These are phyloP conservation scores for Acleris sparsana DNA, from an alignment of 2,888 invertebrate genomes.

Conservation along the genomic window DNA sequence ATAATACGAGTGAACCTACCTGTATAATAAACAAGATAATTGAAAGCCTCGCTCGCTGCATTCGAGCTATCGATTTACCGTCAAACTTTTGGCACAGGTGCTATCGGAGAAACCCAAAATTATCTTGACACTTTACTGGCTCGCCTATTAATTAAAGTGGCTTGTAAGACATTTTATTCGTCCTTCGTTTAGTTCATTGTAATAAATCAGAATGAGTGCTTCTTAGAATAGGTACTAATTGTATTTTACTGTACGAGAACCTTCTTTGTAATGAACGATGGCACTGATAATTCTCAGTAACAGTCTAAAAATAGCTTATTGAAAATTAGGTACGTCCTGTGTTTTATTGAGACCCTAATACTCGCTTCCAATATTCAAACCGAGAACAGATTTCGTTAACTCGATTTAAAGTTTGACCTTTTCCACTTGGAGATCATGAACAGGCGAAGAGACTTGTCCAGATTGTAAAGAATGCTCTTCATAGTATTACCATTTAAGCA, in stretches of 20 bases:
- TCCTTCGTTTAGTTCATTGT: conserved; percentile 23
- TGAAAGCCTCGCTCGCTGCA: conserved; percentile 38
- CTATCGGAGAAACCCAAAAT: conserved; percentile 58
- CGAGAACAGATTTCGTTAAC: no score
- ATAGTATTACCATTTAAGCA: no score
- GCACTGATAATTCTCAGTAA: neutral
- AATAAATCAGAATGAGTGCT: conserved; percentile 29
- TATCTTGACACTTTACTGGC: conserved; percentile 72
- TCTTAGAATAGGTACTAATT: conserved; percentile 25
- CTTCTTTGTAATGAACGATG: conserved; percentile 5
- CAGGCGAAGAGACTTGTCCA: no score
- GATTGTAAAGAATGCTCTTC: no score
- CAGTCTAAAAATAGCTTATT: neutral
- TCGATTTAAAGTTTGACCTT: no score
- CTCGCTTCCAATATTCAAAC: no score
- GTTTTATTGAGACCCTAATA: no score
- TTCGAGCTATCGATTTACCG: conserved; percentile 61
- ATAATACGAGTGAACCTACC: no score
- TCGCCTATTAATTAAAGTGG: conserved; percentile 66
- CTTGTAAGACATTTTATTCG: conserved; percentile 45
- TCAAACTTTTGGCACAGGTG: conserved; percentile 67
- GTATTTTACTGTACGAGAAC: neutral
- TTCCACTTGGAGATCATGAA: no score
- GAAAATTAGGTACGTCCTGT: no score
- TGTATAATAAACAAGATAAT: conserved; percentile 1